Conservation (phyloP, 2,113 vertebrate species). For the Thamnophis sirtalis region DNA sequence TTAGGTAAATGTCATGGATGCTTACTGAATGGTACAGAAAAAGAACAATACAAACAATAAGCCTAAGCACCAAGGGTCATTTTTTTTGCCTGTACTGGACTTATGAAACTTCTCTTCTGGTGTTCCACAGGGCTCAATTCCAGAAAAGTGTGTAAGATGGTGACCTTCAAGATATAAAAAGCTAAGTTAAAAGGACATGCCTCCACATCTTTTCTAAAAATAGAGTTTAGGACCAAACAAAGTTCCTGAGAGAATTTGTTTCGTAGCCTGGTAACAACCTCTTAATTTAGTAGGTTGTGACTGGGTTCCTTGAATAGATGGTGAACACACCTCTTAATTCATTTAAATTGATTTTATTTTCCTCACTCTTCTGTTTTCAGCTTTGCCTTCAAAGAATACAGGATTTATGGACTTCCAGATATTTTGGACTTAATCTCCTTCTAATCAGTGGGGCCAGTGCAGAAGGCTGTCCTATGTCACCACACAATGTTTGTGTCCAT, state of each 20-base stretch:
- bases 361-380: neutral
- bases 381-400: neutral
- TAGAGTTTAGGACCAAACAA: neutral
- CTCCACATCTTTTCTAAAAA: neutral
- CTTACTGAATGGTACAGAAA: neutral
- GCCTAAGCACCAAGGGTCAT: neutral
- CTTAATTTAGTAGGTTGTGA: neutral
- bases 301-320: neutral
- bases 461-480: neutral
- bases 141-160: neutral
- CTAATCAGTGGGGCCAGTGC: neutral
- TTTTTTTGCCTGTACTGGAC: neutral
- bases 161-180: neutral
- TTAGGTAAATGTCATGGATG: neutral
- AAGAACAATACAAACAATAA: neutral
- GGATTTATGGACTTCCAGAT: neutral
- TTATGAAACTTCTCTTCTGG: neutral
- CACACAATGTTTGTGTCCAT: neutral
- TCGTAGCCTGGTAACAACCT: neutral
- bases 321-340: neutral
- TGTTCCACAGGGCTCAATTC: neutral
- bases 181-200: neutral
- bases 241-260: neutral
- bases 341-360: neutral
- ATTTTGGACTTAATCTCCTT: neutral